Base-by-base conservation (phyloP, 2,888 invertebrate species). In the Omphaloscelis lunosa region DNA sequence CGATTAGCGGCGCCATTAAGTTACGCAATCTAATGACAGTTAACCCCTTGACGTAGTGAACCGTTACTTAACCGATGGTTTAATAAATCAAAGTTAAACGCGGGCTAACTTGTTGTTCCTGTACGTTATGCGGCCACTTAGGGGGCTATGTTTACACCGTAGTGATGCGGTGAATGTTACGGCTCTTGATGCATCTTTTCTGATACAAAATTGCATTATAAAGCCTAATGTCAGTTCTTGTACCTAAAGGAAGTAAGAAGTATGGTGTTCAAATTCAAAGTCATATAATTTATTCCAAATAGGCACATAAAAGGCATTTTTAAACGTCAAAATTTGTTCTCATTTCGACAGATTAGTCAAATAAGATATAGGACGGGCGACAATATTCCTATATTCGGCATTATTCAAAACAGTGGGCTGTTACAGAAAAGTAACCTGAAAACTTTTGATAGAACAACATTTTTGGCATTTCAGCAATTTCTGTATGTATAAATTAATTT, bases 51-150 rank as follows among this genome's bases (percentile, higher is more conserved):
- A 80, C 51, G 86, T 61, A 80, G 69, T 34, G 23, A 69, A 80
- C 84, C 84, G 86, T 84, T 88, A 89, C 91, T 89, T 91, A 90
- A 86, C 86, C 89, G 88, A 91, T 85, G 90, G 90, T 89, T 88
- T 93, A 93, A 95, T 95, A 95, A 95, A 95, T 95, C 95, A 95
- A 92, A 89, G 92, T 93, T 94, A 94, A 95, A 94, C 91, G 92
- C 92, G 39, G 84, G 91, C 91, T 93, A 93, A 93, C 92, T 92
- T 91, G 93, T 91, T 90, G 91, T 87, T 90, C 88, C 89, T 89
- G 91, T 91, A 92, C 93, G 92, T 73, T 89, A 89, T 84, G 91
- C 90, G 91, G 89, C 90, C 93, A 92, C 92, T 94, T 93, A 94
- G 84, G 78, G 72, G 88, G 83, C 75, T 75, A 75, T 56, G 15